Conservation (phyloP, 2,113 vertebrate species). For the Callithrix jacchus region DNA sequence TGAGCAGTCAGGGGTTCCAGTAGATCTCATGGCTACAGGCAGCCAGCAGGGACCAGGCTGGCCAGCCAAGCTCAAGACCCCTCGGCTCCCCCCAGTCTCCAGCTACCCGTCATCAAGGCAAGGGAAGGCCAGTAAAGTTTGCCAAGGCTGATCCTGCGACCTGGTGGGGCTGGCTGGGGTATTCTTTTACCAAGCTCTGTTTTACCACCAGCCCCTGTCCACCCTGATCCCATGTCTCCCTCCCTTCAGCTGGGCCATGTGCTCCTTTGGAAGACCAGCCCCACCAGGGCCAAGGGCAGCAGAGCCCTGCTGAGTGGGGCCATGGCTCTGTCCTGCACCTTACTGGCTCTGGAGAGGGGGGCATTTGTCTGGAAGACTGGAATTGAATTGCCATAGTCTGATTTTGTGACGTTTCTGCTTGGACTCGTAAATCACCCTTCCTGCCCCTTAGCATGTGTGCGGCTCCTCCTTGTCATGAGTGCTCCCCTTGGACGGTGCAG, state of each 20-base stretch:
- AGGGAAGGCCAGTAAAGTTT: neutral
- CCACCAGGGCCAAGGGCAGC: neutral
- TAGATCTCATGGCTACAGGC: neutral
- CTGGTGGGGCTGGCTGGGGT: neutral
- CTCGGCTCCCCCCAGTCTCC: neutral
- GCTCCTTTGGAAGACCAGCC: neutral
- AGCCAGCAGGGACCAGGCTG: neutral
- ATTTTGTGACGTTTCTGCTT: conserved; percentile 56
- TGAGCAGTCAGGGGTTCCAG: neutral
- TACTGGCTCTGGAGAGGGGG: neutral
- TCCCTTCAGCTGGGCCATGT: neutral
- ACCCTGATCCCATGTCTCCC: neutral
- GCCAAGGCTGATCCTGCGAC: neutral
- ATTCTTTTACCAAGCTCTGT: neutral
- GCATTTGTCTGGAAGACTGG: neutral
- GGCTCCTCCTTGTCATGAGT: neutral
- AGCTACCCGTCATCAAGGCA: neutral
- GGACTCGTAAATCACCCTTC: neutral
- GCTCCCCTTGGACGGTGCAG: neutral
- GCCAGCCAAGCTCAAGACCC: neutral
- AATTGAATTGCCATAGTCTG: conserved; percentile 15
- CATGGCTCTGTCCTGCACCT: conserved; percentile 19
- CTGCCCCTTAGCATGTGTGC: conserved; percentile 66
- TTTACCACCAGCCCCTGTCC: neutral
- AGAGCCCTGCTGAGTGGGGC: neutral